Conservation (phyloP, 2,888 invertebrate genomes). For the Lochmaea crataegi region DNA sequence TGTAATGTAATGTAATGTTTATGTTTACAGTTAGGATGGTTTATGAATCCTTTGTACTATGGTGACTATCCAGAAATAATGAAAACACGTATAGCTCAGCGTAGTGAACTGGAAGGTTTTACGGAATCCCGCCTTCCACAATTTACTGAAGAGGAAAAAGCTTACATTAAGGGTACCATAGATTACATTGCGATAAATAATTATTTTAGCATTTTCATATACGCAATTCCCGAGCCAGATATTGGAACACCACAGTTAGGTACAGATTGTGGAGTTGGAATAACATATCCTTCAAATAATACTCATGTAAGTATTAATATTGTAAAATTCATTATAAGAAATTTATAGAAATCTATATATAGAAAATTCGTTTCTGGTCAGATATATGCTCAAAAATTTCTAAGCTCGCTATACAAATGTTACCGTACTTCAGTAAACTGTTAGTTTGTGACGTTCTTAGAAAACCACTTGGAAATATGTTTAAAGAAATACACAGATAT, state of each 20-base stretch:
- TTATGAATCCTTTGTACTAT: conserved; percentile 70
- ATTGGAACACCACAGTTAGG: neutral
- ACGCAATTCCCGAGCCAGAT: conserved; percentile 19
- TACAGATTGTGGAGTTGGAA: conserved; percentile 17
- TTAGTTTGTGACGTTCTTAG: no score
- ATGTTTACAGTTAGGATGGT: conserved; percentile 43
- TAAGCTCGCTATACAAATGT: no score
- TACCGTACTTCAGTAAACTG: no score
- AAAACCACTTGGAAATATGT: no score
- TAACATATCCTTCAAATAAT: no score
- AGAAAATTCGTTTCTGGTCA: no score
- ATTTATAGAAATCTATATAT: no score
- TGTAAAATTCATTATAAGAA: no score
- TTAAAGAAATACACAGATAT: no score
- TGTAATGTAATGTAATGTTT: neutral
- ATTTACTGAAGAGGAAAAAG: conserved; percentile 72
- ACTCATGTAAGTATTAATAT: no score
- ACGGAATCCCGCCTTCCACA: conserved; percentile 71
- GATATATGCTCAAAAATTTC: no score
- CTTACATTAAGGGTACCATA: conserved; percentile 70
- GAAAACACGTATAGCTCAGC: conserved; percentile 69
- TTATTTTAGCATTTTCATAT: conserved; percentile 67
- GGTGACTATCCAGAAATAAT: conserved; percentile 77
- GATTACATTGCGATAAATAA: conserved; percentile 83
- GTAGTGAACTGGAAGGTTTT: conserved; percentile 71